Evolutionary conservation across 2,888 invertebrate species (phyloP).

Genomic region (Cepaea hortensis): DNA sequence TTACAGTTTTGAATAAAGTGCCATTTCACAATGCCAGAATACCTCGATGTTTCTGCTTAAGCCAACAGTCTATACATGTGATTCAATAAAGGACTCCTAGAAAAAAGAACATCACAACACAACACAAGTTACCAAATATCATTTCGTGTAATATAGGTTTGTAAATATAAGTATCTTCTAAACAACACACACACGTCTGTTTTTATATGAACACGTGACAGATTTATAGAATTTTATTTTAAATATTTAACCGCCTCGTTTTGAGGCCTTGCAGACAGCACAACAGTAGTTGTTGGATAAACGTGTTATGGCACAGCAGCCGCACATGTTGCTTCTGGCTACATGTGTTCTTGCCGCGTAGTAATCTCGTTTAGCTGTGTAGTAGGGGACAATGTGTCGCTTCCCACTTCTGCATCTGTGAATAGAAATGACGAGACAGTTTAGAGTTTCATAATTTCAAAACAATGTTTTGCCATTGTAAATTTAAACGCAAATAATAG

Average conservation of each 20-base stretch:
- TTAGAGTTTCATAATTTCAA: no score
- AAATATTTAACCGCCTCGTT: background rate
- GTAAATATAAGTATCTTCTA: background rate
- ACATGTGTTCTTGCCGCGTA: background rate
- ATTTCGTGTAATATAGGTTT: no score
- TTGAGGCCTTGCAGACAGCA: background rate
- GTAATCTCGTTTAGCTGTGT: background rate
- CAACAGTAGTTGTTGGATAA: background rate
- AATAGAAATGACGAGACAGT: background rate
- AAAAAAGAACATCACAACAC: no score
- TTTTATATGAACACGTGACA: background rate
- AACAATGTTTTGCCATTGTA: no score
- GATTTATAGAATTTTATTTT: background rate
- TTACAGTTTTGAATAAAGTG: no score
- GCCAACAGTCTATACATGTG: no score
- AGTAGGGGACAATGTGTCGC: background rate
- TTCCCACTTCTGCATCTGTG: background rate
- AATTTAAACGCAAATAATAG: no score
- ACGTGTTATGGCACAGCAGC: background rate
- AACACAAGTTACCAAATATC: no score
- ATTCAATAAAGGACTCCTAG: no score
- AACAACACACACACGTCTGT: background rate
- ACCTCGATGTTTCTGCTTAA: no score
- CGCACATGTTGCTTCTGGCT: background rate
- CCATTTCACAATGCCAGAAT: no score